A percentile compares a stretch with the other conserved stretches of the same genome.
phyloP scores from a whole-genome alignment of 2,797 vertebrate genomes.

The Syndactyla subalaris region DNA sequence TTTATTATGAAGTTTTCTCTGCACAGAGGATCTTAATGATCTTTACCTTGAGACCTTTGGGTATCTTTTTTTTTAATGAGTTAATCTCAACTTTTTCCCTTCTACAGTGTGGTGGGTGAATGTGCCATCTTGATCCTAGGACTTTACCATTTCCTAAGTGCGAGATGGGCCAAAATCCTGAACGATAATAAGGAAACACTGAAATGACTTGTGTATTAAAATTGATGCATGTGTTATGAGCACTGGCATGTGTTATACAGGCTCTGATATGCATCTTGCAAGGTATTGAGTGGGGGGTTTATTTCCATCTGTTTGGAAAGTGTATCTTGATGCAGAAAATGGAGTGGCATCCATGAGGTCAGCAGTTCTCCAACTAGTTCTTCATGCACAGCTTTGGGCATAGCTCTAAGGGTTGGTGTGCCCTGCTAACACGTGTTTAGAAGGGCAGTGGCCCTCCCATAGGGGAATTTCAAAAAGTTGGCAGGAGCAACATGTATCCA shows the following conservation, averaged over 20 bases:
- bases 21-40: background rate
- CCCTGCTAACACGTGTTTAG: background rate
- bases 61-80: background rate
- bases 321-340: background rate
- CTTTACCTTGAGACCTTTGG: background rate
- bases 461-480: background rate
- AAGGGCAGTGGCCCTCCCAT: background rate
- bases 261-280: background rate
- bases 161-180: background rate
- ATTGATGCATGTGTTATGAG: background rate
- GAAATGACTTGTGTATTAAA: background rate
- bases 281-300: background rate
- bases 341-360: background rate
- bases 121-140: background rate
- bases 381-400: background rate
- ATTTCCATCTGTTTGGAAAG: background rate
- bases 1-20: background rate
- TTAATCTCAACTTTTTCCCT: background rate
- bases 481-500: background rate
- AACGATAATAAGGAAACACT: background rate
- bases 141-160: rapidly evolving
- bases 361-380: background rate
- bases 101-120: background rate
- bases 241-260: background rate
- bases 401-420: background rate